These are phyloP conservation scores for Schizotus pectinicornis DNA, from an alignment of 2,888 invertebrate genomes.

Conservation along the genomic window DNA sequence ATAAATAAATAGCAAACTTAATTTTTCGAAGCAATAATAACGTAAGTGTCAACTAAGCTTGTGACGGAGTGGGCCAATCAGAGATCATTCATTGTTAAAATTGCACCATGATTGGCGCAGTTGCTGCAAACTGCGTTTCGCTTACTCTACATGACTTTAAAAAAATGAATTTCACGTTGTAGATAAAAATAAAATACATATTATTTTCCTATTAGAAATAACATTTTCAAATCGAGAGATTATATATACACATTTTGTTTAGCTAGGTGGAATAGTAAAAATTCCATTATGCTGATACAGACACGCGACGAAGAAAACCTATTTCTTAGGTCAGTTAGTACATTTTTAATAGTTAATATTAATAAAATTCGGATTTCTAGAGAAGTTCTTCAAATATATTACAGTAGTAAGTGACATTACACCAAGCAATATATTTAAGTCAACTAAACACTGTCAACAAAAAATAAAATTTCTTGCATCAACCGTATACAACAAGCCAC, in stretches of 20 bases:
- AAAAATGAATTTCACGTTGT: slow-evolving; percentile 28
- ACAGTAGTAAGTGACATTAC: slow-evolving; percentile 53
- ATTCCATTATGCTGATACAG: slow-evolving; percentile 38
- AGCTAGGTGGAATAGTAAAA: slow-evolving; percentile 36
- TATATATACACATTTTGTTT: slow-evolving; percentile 42
- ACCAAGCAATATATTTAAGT: slow-evolving; percentile 43
- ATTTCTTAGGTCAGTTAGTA: slow-evolving; percentile 47
- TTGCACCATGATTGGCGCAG: slow-evolving; percentile 20
- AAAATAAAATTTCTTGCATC: slow-evolving; percentile 44
- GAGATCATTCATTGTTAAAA: slow-evolving; percentile 38
- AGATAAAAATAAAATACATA: slow-evolving; percentile 36
- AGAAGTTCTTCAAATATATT: slow-evolving; percentile 54
- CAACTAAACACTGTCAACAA: slow-evolving; percentile 37
- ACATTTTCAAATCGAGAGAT: slow-evolving; percentile 35
- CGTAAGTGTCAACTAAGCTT: slow-evolving; percentile 23
- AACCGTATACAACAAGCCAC: slow-evolving; percentile 59
- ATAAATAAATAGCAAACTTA: slow-evolving; percentile 43
- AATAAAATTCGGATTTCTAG: slow-evolving; percentile 59
- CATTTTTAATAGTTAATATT: slow-evolving; percentile 44
- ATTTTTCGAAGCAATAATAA: slow-evolving; percentile 32
- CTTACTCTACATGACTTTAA: slow-evolving; percentile 27
- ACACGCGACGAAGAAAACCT: slow-evolving; percentile 43
- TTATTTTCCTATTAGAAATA: slow-evolving; percentile 37
- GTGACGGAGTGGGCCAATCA: slow-evolving; percentile 33
- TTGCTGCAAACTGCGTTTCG: slow-evolving; percentile 15